Evolutionary conservation across 2,888 invertebrate species (phyloP).

Genomic region (Brachyopa scutellaris): DNA sequence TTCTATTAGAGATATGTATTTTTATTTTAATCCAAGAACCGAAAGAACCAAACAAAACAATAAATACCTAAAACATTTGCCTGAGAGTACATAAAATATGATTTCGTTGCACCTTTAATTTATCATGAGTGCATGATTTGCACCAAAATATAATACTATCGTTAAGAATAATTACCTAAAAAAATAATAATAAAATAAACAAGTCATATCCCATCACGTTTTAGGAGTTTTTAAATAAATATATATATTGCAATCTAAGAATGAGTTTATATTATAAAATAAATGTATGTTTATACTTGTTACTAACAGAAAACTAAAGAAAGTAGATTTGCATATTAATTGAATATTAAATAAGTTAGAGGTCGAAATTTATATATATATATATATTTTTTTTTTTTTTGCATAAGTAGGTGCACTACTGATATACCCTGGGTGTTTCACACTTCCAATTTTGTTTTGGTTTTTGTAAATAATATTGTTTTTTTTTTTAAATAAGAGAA

Average conservation of each 20-base stretch:
- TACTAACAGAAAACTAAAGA: conserved; percentile 4
- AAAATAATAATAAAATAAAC: conserved; percentile 9
- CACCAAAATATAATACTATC: conserved; percentile 50
- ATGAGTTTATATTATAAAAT: conserved; percentile 31
- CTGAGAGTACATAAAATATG: conserved; percentile 36
- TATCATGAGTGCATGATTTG: conserved; percentile 67
- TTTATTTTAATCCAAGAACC: conserved; percentile 16
- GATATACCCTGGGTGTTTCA: conserved; percentile 74
- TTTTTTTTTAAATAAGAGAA: neutral
- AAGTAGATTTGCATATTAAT: conserved; percentile 23
- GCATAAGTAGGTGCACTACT: conserved; percentile 69
- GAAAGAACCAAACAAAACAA: conserved; percentile 10
- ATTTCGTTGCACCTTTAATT: conserved; percentile 60
- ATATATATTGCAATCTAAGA: conserved; percentile 42
- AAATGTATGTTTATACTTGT: conserved; percentile 51
- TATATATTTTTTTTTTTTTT: conserved; percentile 33
- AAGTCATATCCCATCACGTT: conserved; percentile 37
- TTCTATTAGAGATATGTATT: conserved; percentile 46
- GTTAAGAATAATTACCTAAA: conserved; percentile 35
- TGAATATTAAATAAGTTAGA: conserved; percentile 18
- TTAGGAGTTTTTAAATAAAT: conserved; percentile 22
- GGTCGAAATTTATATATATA: conserved; percentile 5
- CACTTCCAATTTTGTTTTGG: conserved; percentile 23
- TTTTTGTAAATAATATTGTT: conserved; percentile 38
- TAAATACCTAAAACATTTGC: conserved; percentile 20